A percentile compares a stretch with the other conserved stretches of the same genome.
Evolutionary conservation across 2,888 invertebrate species (phyloP).

Genomic region (Athalia rosae): DNA sequence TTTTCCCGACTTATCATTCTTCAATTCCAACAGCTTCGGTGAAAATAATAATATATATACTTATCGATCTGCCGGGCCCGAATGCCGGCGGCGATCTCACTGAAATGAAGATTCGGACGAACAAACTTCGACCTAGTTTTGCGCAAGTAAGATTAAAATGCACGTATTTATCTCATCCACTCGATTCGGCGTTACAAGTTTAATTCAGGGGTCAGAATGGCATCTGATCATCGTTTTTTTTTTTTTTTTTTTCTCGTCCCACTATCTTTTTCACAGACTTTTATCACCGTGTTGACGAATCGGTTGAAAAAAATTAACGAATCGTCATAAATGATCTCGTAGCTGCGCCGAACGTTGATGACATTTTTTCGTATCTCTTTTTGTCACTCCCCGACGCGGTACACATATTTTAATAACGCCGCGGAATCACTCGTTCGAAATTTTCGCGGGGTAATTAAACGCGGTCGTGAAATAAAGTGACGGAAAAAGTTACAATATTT

Average conservation of each 20-base stretch:
- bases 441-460: background rate
- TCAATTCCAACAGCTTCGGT: background rate
- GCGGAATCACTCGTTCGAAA: too few relatives aligned
- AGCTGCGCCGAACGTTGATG: too few relatives aligned
- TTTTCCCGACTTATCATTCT: background rate
- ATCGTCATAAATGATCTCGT: too few relatives aligned
- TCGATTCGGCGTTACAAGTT: slow-evolving; percentile 24
- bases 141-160: slow-evolving; percentile 33
- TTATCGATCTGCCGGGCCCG: slow-evolving; percentile 1
- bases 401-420: too few relatives aligned
- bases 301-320: too few relatives aligned
- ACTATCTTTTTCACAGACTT: slow-evolving; percentile 1
- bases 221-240: slow-evolving; percentile 1
- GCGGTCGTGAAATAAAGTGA: background rate
- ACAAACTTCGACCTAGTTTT: slow-evolving; percentile 20
- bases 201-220: slow-evolving; percentile 26
- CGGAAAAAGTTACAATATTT: background rate
- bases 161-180: background rate
- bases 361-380: too few relatives aligned
- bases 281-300: too few relatives aligned
- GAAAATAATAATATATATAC: background rate
- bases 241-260: background rate
- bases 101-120: slow-evolving; percentile 22
- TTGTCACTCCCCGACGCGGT: too few relatives aligned
- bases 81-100: background rate